Evolutionary conservation across 2,888 invertebrate genomes (phyloP).

Genomic region (Carabus problematicus): DNA sequence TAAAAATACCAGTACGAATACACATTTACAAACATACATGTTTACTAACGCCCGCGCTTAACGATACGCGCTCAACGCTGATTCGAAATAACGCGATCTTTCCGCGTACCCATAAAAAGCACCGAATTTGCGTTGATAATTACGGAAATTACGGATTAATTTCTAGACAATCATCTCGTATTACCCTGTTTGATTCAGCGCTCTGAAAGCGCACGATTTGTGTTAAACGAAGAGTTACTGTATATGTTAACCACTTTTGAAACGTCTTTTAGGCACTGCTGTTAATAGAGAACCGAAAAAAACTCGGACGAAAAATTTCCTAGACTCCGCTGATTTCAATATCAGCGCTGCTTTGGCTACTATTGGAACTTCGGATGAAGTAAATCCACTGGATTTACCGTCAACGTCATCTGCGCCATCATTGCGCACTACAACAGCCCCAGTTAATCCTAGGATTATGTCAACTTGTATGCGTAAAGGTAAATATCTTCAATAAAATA

Average conservation of each 20-base stretch:
- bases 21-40: background rate
- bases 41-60: too few relatives aligned
- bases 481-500: background rate
- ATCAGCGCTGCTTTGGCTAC: slow-evolving; percentile 5
- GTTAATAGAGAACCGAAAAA: background rate
- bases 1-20: slow-evolving; percentile 7
- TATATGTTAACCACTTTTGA: too few relatives aligned
- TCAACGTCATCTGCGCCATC: slow-evolving; percentile 18
- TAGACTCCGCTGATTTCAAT: slow-evolving; percentile 33
- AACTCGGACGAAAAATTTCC: slow-evolving; percentile 15
- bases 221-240: too few relatives aligned
- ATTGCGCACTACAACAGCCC: background rate
- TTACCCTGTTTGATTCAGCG: too few relatives aligned
- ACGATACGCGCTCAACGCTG: background rate
- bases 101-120: too few relatives aligned
- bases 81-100: too few relatives aligned
- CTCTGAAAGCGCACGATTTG: too few relatives aligned
- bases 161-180: too few relatives aligned
- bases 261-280: background rate
- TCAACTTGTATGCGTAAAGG: slow-evolving; percentile 27
- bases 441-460: too few relatives aligned
- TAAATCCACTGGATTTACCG: slow-evolving; percentile 25
- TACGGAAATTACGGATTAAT: too few relatives aligned
- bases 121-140: too few relatives aligned
- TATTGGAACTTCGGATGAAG: slow-evolving; percentile 2